A percentile compares a stretch with the other conserved stretches of the same genome.
Evolutionary conservation across 2,113 vertebrate genomes (phyloP).

Genomic region (Dromaius novaehollandiae): DNA sequence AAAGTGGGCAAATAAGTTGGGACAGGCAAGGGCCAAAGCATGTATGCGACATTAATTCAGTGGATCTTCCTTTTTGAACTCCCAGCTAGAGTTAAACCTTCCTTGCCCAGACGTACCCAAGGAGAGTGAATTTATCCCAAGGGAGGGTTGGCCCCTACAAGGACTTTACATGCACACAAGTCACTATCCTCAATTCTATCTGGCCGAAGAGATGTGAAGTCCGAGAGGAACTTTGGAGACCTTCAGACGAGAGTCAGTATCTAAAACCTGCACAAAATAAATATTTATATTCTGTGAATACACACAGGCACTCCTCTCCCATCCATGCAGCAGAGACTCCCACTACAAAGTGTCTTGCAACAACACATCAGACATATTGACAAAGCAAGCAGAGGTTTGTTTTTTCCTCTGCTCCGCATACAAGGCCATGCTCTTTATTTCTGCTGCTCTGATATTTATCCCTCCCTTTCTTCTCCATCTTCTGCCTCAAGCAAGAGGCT

Average conservation of each 20-base stretch:
- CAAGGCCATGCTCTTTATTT: conserved; percentile 50
- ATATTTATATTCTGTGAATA: conserved; percentile 50
- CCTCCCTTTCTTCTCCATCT: conserved; percentile 57
- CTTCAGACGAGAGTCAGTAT: background rate
- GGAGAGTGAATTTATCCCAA: background rate
- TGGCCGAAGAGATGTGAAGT: background rate
- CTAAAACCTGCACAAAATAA: conserved; percentile 39
- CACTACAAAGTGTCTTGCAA: conserved; percentile 37
- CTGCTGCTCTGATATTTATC: conserved; percentile 40
- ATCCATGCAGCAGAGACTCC: conserved; percentile 30
- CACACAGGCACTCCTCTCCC: background rate
- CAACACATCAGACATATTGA: conserved; percentile 34
- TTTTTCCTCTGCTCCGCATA: background rate
- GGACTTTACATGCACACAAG: background rate
- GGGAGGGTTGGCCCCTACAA: background rate
- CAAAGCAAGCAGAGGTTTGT: background rate
- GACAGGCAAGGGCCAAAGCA: background rate
- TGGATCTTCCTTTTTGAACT: background rate
- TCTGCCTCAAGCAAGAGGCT: conserved; percentile 65
- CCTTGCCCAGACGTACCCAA: background rate
- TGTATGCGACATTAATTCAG: background rate
- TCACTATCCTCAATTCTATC: background rate
- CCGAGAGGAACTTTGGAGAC: background rate
- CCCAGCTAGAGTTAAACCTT: background rate
- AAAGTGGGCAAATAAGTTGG: background rate